phyloP scores from a whole-genome alignment of 2,113 vertebrate species.

The Alethe diademata region DNA sequence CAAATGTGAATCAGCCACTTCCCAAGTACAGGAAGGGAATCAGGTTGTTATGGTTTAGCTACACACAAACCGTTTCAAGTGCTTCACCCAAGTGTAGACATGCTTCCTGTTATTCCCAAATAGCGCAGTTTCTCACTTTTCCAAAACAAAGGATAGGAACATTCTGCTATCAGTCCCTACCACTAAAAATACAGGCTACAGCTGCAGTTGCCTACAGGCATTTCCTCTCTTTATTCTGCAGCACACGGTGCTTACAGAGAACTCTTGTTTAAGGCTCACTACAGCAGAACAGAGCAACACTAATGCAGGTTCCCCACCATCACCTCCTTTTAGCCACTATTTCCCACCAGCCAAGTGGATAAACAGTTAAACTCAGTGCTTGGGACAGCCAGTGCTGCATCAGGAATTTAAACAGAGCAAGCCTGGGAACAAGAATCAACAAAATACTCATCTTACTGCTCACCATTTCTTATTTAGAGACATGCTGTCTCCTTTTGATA shows the following conservation, averaged over 20 bases:
- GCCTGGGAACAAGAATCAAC: not conserved
- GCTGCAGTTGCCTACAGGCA: not conserved
- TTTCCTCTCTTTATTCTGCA: slow-evolving; percentile 33
- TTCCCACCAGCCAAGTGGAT: not conserved
- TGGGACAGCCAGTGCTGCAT: not conserved
- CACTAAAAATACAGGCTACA: not conserved
- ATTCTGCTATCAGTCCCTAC: not conserved
- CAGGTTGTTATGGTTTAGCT: not conserved
- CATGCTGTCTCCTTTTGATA: not conserved
- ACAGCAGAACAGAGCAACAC: not conserved
- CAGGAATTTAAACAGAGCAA: not conserved
- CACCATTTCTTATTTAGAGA: not conserved
- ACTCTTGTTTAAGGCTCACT: not conserved
- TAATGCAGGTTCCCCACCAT: accelerated
- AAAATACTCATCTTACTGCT: not conserved
- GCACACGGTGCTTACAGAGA: not conserved
- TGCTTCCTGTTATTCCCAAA: slow-evolving; percentile 54
- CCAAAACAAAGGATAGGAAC: slow-evolving; percentile 31
- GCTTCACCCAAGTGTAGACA: not conserved
- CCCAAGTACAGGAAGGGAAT: not conserved
- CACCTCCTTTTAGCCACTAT: not conserved
- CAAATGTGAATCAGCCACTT: not conserved
- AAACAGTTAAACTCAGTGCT: not conserved
- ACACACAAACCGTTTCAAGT: not conserved
- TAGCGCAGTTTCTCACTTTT: not conserved